Percentiles rank a stretch among this genome's conserved stretches.
phyloP scores from a whole-genome alignment of 2,797 vertebrate genomes.

The Phalloptychus januarius region DNA sequence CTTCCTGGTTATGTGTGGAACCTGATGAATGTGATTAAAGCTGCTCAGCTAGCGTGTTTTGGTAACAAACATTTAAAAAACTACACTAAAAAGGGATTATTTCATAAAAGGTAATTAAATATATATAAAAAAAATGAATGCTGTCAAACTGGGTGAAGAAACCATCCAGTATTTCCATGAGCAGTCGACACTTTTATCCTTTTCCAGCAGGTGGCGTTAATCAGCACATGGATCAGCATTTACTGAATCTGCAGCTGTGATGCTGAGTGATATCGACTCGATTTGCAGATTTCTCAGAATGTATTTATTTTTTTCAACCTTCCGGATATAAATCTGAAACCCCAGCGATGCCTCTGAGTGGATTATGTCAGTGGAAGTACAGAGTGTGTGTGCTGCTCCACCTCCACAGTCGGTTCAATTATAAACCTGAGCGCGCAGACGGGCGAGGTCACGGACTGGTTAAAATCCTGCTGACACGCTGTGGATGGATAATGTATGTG shows the following conservation, averaged over 20 bases:
- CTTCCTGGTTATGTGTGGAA: not conserved
- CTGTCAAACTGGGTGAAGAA: not conserved
- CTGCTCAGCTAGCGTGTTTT: not conserved
- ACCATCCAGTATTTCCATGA: not conserved
- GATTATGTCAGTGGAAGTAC: not conserved
- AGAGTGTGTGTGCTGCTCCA: not conserved
- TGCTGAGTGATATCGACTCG: not conserved
- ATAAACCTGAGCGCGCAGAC: not conserved
- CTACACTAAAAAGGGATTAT: not conserved
- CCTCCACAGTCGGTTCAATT: not conserved
- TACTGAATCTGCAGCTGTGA: constrained; percentile 23
- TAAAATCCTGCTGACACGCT: constrained; percentile 12
- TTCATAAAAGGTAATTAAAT: not conserved
- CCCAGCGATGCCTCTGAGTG: constrained; percentile 2
- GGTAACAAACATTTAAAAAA: not conserved
- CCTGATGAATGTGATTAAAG: not conserved
- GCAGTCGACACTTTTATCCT: not conserved
- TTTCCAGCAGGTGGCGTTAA: not conserved
- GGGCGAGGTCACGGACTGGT: constrained; percentile 31
- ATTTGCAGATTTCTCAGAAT: constrained; percentile 19
- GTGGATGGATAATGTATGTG: not conserved
- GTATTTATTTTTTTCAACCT: not conserved
- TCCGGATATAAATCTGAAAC: constrained; percentile 27
- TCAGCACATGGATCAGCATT: not conserved
- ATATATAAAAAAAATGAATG: not conserved